Evolutionary conservation across 2,888 invertebrate species (phyloP).

Genomic region (Athrips mouffetella): DNA sequence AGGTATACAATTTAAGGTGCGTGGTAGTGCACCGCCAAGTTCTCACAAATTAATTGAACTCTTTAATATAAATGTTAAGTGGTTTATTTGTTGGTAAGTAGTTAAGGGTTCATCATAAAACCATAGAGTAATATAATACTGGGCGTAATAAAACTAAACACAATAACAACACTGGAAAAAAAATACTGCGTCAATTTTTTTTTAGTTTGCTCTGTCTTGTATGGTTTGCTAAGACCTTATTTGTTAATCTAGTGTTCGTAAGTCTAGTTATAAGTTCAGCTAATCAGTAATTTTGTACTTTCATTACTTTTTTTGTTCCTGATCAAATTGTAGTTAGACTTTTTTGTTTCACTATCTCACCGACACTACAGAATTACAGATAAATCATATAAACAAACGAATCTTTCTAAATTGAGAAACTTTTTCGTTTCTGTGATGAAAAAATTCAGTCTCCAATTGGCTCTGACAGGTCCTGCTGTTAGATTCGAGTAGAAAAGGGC

Average conservation of each 20-base stretch:
- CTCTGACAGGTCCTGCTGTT: conserved; percentile 75
- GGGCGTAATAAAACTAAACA: too few relatives aligned
- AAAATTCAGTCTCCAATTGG: conserved; percentile 44
- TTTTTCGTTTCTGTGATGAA: neutral
- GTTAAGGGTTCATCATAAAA: too few relatives aligned
- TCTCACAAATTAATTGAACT: too few relatives aligned
- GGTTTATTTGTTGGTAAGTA: too few relatives aligned
- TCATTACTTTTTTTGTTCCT: neutral
- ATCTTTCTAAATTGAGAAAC: too few relatives aligned
- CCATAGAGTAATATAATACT: too few relatives aligned
- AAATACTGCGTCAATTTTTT: neutral
- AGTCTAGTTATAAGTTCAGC: neutral
- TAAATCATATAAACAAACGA: neutral
- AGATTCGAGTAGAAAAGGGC: conserved; percentile 72
- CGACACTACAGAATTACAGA: conserved; percentile 1
- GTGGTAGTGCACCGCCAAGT: too few relatives aligned
- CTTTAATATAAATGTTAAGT: too few relatives aligned
- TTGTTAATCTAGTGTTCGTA: neutral
- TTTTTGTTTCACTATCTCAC: neutral
- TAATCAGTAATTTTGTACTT: neutral
- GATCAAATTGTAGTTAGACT: neutral
- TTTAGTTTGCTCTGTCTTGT: neutral
- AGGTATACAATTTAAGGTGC: too few relatives aligned
- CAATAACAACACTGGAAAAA: neutral
- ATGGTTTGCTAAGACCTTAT: neutral